Evolutionary conservation across 2,797 vertebrate species (phyloP), one percentile per base, ranked within the genome.

Genomic region (Falco rusticolus): DNA sequence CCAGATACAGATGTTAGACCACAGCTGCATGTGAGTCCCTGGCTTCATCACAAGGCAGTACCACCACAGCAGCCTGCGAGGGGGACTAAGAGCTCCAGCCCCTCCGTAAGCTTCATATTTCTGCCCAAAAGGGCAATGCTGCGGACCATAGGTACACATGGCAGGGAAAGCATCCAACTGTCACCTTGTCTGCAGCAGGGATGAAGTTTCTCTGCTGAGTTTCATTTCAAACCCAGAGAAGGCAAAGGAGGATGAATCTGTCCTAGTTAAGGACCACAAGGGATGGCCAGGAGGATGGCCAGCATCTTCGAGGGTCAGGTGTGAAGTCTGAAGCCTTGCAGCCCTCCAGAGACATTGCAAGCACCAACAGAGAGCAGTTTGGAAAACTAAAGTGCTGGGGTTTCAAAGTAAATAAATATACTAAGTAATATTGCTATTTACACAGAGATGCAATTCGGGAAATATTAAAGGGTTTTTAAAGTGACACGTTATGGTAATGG

Each of bases 121-220:
- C 37, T 65, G 26, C 21, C 25, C 59, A 18, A 17, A 83, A 37
- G 12, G 29, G 29, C 50, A 29, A 19, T 4, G 45, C 16, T 29
- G 34, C 9, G 20, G 22, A 47, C 13, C 1, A 0, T 1, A 33
- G 47, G 69, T 17, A 43, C 33, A n/a, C 0, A 0, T 11, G 24
- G 45, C 34, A 69, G 19, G 29, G 37, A 20, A 37, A 79, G 19
- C 15, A 47, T 31, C 74, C 47, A 22, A 12, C 16, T 33, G 11
- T 3, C 63, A 19, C 28, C 26, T 86, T 10, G 5, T 28, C 59
- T 53, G 37, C 45, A 60, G 61, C 61, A 39, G 9, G 43, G 57
- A 65, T 24, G 31, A 6, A 13, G 20, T 39, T 75, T 34, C 81
- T 43, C 57, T 70, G 48, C 18, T 5, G n/a, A 31, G 33, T 16